Conservation (phyloP, 2,797 vertebrate species). For the Artibeus lituratus region DNA sequence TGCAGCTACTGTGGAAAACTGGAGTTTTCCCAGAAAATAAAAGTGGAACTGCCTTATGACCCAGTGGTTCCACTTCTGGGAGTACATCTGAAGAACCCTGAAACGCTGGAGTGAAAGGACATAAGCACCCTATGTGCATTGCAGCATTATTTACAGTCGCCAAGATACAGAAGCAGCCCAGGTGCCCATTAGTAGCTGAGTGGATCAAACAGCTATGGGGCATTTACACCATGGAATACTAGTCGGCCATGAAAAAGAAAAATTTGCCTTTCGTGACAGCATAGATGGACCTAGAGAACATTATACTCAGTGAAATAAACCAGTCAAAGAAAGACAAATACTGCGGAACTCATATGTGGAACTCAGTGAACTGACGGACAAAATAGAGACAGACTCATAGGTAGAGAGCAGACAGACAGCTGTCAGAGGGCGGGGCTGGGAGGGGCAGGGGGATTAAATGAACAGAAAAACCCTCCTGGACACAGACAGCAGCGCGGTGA, state of each 20-base stretch:
- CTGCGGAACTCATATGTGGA: background rate
- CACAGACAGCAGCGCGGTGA: background rate
- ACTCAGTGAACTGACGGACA: background rate
- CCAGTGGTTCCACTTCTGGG: background rate
- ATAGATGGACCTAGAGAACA: too few relatives aligned
- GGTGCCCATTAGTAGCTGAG: background rate
- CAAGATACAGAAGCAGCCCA: too few relatives aligned
- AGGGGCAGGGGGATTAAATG: background rate
- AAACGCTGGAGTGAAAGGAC: too few relatives aligned
- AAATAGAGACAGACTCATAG: background rate
- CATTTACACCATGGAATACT: background rate
- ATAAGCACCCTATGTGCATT: background rate
- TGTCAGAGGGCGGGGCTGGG: background rate
- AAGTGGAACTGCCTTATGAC: background rate
- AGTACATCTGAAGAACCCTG: too few relatives aligned
- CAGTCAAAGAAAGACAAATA: background rate
- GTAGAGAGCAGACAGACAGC: too few relatives aligned
- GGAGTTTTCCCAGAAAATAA: background rate
- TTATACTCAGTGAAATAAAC: background rate
- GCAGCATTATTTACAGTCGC: background rate
- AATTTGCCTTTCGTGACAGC: background rate
- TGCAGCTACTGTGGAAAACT: background rate
- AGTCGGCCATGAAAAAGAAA: background rate
- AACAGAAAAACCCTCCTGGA: background rate
- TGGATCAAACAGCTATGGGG: too few relatives aligned